phyloP scores from a whole-genome alignment of 1,140 invertebrate species.

The Grapholita molesta region DNA sequence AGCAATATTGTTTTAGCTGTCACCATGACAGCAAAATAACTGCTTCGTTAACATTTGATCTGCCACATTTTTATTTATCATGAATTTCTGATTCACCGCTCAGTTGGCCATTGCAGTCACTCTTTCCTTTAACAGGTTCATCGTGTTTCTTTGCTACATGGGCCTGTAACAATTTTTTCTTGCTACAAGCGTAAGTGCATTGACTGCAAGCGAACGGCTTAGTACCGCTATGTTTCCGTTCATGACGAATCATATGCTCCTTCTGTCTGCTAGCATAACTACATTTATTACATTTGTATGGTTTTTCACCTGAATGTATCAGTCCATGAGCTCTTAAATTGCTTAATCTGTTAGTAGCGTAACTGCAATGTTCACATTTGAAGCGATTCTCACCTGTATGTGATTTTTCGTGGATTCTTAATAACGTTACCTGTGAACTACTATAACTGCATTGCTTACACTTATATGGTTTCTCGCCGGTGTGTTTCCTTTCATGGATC shows the following conservation, averaged over 20 bases:
- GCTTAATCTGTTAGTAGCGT: background rate
- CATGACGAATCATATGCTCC: background rate
- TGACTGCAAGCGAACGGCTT: background rate
- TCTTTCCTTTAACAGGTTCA: too few relatives aligned
- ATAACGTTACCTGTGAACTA: background rate
- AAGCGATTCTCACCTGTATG: background rate
- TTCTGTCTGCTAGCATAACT: background rate
- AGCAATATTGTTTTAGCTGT: too few relatives aligned
- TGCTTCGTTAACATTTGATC: too few relatives aligned
- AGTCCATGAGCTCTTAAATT: background rate
- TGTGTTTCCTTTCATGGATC: too few relatives aligned
- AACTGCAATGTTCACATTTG: background rate
- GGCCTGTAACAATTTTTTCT: too few relatives aligned
- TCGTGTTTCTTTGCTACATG: too few relatives aligned
- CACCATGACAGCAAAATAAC: too few relatives aligned
- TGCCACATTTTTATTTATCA: too few relatives aligned
- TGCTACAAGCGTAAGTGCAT: background rate
- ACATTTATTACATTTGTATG: background rate
- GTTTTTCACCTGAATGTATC: background rate
- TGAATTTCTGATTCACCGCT: too few relatives aligned
- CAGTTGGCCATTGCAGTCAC: too few relatives aligned
- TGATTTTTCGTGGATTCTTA: background rate
- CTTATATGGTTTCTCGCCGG: too few relatives aligned
- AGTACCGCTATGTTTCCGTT: background rate
- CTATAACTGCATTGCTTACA: too few relatives aligned